Evolutionary conservation across 2,113 vertebrate species (phyloP).

Genomic region (Heteronetta atricapilla): DNA sequence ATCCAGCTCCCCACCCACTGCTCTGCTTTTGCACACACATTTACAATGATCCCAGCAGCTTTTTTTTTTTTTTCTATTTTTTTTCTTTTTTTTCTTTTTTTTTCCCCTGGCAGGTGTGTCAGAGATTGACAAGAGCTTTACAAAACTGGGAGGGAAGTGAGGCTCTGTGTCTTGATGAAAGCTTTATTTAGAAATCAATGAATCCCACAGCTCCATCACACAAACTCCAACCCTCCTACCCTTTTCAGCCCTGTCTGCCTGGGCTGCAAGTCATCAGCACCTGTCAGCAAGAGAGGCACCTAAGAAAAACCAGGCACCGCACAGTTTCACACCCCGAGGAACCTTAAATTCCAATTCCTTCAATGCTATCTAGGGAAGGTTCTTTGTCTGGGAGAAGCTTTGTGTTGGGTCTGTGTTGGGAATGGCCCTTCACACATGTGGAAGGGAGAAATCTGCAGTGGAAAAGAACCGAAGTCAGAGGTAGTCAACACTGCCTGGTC

Average conservation of each 20-base stretch:
- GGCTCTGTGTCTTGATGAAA: conserved; percentile 9
- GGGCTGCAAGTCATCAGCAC: background rate
- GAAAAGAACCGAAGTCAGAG: background rate
- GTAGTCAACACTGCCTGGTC: background rate
- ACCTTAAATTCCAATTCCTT: background rate
- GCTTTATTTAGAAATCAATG: conserved; percentile 46
- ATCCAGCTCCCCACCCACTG: background rate
- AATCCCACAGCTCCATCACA: background rate
- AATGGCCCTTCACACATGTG: background rate
- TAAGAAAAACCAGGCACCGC: background rate
- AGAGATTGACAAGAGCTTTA: conserved; percentile 42
- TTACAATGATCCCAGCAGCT: background rate
- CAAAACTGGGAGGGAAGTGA: conserved; percentile 11
- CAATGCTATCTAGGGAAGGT: background rate
- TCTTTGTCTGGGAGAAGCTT: background rate
- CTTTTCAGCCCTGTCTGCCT: background rate
- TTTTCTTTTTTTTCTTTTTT: background rate
- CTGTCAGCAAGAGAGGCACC: background rate
- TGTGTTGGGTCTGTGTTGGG: background rate
- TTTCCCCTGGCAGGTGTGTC: background rate
- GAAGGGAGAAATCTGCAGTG: background rate
- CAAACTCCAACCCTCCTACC: background rate
- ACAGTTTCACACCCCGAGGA: rapidly evolving
- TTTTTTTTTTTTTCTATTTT: no score
- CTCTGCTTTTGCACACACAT: background rate